Percentiles rank a stretch among this genome's conserved stretches.
Conservation (phyloP, 2,888 invertebrate genomes). For the Acanthosepion lycidas region DNA sequence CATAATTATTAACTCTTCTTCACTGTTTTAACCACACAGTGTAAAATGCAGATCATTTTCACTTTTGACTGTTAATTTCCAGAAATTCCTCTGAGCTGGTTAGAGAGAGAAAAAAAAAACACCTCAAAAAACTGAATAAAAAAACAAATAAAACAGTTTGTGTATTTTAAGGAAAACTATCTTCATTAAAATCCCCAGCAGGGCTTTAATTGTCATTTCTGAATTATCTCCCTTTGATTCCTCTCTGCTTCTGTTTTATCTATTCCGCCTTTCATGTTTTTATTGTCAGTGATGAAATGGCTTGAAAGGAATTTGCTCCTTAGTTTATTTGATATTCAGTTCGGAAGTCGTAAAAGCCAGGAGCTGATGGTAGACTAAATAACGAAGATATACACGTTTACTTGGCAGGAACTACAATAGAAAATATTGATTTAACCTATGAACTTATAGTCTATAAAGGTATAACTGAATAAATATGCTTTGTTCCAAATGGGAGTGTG, state of each 20-base stretch:
- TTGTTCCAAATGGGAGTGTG: neutral
- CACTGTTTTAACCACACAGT: no score
- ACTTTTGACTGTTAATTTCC: no score
- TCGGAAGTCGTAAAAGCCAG: neutral
- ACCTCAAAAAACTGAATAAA: no score
- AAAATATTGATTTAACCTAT: neutral
- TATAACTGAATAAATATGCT: conserved; percentile 2
- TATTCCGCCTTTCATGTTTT: neutral
- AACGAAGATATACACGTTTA: neutral
- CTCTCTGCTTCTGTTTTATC: neutral
- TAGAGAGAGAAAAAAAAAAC: no score
- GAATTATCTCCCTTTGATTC: neutral
- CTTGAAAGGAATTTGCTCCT: neutral
- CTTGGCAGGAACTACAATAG: neutral
- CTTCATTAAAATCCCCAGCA: no score
- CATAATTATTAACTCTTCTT: no score
- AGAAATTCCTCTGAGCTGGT: no score
- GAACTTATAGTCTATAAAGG: neutral
- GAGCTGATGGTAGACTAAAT: neutral
- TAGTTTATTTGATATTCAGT: neutral
- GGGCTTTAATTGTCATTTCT: no score
- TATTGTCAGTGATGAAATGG: neutral
- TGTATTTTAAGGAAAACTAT: no score
- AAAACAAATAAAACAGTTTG: no score
- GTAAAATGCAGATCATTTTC: no score